Evolutionary conservation across 2,113 vertebrate species (phyloP).

Genomic region (Poecile atricapillus): DNA sequence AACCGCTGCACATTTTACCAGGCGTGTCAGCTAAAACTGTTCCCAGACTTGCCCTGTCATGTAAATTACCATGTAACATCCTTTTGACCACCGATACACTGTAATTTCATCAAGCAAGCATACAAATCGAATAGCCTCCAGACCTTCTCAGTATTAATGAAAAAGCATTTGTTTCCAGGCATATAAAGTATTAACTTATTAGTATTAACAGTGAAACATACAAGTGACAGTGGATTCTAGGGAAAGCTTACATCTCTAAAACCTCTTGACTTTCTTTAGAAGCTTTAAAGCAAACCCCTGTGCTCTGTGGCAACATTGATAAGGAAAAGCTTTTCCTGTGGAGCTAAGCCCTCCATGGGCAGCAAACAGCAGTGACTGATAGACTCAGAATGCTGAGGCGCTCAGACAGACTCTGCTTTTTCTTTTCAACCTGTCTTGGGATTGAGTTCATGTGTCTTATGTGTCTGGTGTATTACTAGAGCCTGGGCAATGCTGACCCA

Average conservation of each 20-base stretch:
- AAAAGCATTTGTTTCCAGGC: conserved; percentile 45
- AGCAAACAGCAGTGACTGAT: background rate
- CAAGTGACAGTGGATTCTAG: background rate
- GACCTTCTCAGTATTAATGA: background rate
- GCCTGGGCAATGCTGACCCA: background rate
- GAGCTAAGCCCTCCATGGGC: background rate
- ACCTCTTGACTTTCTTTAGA: background rate
- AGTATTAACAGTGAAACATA: background rate
- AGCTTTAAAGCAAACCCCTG: background rate
- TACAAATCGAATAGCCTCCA: background rate
- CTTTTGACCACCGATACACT: background rate
- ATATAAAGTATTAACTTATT: conserved; percentile 13
- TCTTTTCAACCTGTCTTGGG: background rate
- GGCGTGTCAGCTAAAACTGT: background rate
- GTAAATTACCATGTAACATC: conserved; percentile 20
- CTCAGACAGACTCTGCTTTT: background rate
- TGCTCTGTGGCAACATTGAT: conserved; percentile 4
- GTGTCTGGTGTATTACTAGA: background rate
- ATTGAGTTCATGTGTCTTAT: background rate
- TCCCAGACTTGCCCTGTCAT: background rate
- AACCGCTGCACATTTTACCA: background rate
- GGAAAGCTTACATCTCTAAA: conserved; percentile 25
- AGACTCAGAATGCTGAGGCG: background rate
- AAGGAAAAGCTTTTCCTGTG: background rate
- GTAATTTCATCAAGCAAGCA: conserved; percentile 29